Percentiles rank a stretch among this genome's conserved stretches.
Conservation (phyloP, 2,113 vertebrate genomes). For the Nannospalax galili region DNA sequence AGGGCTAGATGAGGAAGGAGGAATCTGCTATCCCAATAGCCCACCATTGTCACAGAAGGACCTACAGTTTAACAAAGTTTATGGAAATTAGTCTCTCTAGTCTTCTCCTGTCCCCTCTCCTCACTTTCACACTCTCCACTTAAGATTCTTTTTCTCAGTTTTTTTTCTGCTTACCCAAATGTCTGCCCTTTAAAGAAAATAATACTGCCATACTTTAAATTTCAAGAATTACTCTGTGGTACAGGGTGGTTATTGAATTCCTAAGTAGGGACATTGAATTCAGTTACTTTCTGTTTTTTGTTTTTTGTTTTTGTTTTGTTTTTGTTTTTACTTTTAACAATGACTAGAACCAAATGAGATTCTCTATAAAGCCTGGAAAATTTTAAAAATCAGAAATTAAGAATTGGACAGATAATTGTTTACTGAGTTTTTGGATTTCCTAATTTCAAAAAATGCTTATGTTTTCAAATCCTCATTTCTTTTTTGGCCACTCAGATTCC, state of each 20-base stretch:
- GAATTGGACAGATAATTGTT: too few species aligned
- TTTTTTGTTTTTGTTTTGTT: too few species aligned
- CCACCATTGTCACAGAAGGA: too few species aligned
- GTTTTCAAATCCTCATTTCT: too few species aligned
- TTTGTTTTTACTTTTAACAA: too few species aligned
- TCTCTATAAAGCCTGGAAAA: too few species aligned
- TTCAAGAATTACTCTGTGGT: not conserved
- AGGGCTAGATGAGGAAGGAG: not conserved
- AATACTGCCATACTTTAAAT: not conserved
- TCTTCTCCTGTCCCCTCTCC: not conserved
- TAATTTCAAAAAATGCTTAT: too few species aligned
- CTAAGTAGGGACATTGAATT: not conserved
- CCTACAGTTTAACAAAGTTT: not conserved
- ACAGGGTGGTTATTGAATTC: not conserved
- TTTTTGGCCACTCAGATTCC: too few species aligned
- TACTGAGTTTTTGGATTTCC: too few species aligned
- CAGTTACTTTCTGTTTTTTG: not conserved
- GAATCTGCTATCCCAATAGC: not conserved
- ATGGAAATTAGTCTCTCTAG: not conserved
- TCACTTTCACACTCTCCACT: accelerated
- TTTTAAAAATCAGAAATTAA: too few species aligned
- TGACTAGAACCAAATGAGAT: too few species aligned
- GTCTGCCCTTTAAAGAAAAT: too few species aligned
- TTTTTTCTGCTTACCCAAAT: not conserved
- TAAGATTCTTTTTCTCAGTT: not conserved